Base-by-base conservation (phyloP, 2,888 invertebrate species). In the Drosophila longiperda region DNA sequence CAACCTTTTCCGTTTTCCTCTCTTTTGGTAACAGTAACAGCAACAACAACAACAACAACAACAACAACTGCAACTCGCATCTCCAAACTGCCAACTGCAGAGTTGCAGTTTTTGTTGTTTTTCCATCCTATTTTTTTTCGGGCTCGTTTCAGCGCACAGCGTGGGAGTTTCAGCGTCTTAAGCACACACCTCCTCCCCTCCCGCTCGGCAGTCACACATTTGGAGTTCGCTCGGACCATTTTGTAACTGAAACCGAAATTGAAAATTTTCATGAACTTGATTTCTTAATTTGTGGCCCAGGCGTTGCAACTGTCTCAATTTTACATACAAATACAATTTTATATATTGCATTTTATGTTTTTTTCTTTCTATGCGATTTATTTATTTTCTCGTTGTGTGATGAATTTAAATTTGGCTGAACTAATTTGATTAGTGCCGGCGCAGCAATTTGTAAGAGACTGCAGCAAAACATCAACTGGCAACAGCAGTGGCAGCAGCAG, bases 231-330 rank as follows among this genome's bases (percentile, higher is more conserved):
- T 23, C 49, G 36, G 26, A 48, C 60, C 54, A 54, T 60, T 45
- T 23, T 60, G 81, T 68, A 83, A 76, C 80, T 75, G 82, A 84
- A 82, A 79, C 73, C 60, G 81, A 85, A 87, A 84, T 81, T 82
- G 76, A 84, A 81, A 83, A 74, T 67, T 75, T 71, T 73, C 73
- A 77, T 86, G 86, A 86, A 86, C 88, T 88, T 86, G 86, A 86
- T 83, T 83, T 86, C 86, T 75, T 83, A 75, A 87, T 85, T 84
- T 64, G 23, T 40, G 33, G 33, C 34, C 4, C 33, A 48, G 29
- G 72, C 75, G 64, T 73, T 72, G 67, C 73, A 69, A 75, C 69
- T 69, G 77, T 71, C 67, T 65, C 54, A 61, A 36, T 54, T 63
- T 62, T 11, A 50, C 15, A 36, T 49, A 49, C 1, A 48, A 34